Base-by-base conservation (phyloP, 2,888 invertebrate genomes). In the Heliconius hortense region DNA sequence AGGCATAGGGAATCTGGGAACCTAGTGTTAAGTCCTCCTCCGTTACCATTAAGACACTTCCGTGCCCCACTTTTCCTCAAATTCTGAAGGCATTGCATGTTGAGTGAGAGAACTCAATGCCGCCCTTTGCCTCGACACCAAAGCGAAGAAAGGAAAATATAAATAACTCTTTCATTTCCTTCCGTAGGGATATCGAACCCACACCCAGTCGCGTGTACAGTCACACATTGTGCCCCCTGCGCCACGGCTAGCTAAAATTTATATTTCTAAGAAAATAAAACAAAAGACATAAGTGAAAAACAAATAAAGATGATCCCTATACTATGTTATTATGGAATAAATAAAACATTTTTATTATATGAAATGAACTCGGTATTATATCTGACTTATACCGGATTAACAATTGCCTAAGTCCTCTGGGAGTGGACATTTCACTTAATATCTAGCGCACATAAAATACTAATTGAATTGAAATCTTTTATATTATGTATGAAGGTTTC, bases 351-450 rank as follows among this genome's bases (percentile, higher is more conserved):
- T 35, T 64, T 64, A 64, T 64, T 64, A 60, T 59, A n/a, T 39
- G 35, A 60, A 18, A 60, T n/a, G 18, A 39, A 68, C 28, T 62
- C 60, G n/a, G 26, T 43, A 74, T 43, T 68, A 68, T 26, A 31
- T 74, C 35, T 59, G 68, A 39, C 53, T 18, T 56, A 59, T 64
- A 13, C 13, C 64, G 35, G 64, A 64, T 64, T 64, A 64, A 24
- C n/a, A 64, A 39, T 64, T 64, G 64, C 64, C 39, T 64, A 64
- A 39, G 39, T 39, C 64, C 39, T 1, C n/a, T 35, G 64, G 35
- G 35, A 64, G 64, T 64, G 64, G 64, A 64, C 64, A 64, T 64
- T 64, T 64, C 35, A 64, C 39, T 64, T 64, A 64, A 39, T 64
- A 64, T 64, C 64, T 64, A 64, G 64, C 39, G 11, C 39, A n/a